Percentiles rank a stretch among this genome's conserved stretches.
Evolutionary conservation across 1,140 invertebrate genomes (phyloP).

Genomic region (Drosophila tani): DNA sequence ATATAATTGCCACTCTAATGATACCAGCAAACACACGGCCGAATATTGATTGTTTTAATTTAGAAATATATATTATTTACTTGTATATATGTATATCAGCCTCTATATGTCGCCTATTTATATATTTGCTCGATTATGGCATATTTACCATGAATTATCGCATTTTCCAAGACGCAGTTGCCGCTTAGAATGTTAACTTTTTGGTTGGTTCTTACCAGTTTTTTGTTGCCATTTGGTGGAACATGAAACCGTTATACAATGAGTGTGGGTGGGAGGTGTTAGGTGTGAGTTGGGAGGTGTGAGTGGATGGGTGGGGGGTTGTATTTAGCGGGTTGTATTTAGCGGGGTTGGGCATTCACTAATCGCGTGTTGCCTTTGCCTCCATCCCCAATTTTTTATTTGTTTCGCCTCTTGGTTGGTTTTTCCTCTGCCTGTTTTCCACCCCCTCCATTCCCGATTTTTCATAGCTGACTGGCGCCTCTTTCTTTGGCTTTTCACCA

Average conservation of each 20-base stretch:
- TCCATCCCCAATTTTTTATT: conserved; percentile 1
- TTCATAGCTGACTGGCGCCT: conserved; percentile 18
- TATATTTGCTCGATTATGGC: conserved; percentile 22
- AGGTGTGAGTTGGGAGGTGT: background rate
- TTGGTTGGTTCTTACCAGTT: conserved; percentile 30
- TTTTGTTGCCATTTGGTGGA: conserved; percentile 46
- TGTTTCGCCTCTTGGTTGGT: conserved; percentile 3
- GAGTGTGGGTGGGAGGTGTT: conserved; percentile 12
- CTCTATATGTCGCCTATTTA: conserved; percentile 6
- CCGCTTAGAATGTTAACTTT: conserved; percentile 10
- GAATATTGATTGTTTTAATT: conserved; percentile 35
- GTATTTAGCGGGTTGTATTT: conserved; percentile 13
- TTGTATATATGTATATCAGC: conserved; percentile 6
- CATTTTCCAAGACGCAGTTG: conserved; percentile 61
- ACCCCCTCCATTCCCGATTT: background rate
- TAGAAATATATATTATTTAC: conserved; percentile 33
- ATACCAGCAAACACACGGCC: conserved; percentile 11
- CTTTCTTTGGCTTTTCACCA: conserved; percentile 26
- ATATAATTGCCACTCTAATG: conserved; percentile 57
- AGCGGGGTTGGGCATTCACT: conserved; percentile 27
- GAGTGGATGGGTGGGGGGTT: conserved; percentile 2
- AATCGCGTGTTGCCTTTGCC: conserved; percentile 48
- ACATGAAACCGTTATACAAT: conserved; percentile 47
- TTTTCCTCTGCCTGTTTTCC: background rate
- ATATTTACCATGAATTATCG: conserved; percentile 57